Percentiles rank a stretch among this genome's conserved stretches.
Conservation (phyloP, 2,888 invertebrate genomes). For the Cheilosia vernalis region DNA sequence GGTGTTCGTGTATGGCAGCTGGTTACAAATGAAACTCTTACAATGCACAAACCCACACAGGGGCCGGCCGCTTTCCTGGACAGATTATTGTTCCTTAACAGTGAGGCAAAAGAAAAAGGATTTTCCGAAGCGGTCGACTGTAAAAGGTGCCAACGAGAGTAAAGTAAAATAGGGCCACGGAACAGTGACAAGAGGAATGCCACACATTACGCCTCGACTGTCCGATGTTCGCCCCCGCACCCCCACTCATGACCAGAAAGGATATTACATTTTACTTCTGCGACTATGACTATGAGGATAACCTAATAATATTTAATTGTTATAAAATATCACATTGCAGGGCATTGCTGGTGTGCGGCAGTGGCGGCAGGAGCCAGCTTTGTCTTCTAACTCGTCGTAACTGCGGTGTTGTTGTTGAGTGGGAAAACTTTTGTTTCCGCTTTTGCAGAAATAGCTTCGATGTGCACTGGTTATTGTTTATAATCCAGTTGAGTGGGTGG, state of each 20-base stretch:
- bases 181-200: constrained; percentile 41
- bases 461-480: constrained; percentile 31
- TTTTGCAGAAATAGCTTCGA: constrained; percentile 22
- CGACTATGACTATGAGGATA: constrained; percentile 55
- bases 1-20: constrained; percentile 21
- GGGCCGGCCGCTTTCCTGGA: background rate
- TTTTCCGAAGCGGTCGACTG: constrained; percentile 36
- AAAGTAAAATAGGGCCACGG: constrained; percentile 11
- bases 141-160: constrained; percentile 35
- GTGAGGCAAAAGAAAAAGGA: constrained; percentile 10
- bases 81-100: constrained; percentile 44
- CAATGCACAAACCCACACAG: constrained; percentile 28
- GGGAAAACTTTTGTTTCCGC: constrained; percentile 56
- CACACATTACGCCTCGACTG: background rate
- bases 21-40: constrained; percentile 67
- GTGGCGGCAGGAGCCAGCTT: background rate
- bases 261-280: constrained; percentile 63
- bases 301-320: constrained; percentile 73
- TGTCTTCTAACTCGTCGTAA: constrained; percentile 30
- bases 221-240: background rate
- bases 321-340: constrained; percentile 50
- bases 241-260: constrained; percentile 30
- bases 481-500: constrained; percentile 36
- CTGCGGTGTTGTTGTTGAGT: constrained; percentile 29
- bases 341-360: background rate